Evolutionary conservation across 2,113 vertebrate genomes (phyloP).

Genomic region (Spea bombifrons): DNA sequence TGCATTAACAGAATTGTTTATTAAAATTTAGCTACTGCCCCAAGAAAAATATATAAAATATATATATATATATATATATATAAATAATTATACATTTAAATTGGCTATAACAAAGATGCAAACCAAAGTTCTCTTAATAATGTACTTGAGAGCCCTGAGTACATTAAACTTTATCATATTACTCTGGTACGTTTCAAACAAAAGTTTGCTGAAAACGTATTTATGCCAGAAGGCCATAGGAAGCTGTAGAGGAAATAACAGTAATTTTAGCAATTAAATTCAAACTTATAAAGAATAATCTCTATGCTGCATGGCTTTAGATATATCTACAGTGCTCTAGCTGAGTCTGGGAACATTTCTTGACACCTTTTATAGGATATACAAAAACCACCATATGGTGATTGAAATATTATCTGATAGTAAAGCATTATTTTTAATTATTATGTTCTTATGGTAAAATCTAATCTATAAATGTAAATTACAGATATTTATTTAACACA

Average conservation of each 20-base stretch:
- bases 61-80: conserved; percentile 8
- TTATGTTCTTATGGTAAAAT: neutral
- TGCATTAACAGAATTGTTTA: conserved; percentile 9
- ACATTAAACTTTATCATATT: conserved; percentile 11
- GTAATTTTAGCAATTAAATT: conserved; percentile 13
- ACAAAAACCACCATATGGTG: neutral
- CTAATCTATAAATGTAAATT: neutral
- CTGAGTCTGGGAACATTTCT: neutral
- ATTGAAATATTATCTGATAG: neutral
- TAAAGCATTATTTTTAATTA: too few relatives aligned
- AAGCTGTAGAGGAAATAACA: conserved; percentile 16
- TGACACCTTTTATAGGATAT: neutral
- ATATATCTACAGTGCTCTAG: conserved; percentile 19
- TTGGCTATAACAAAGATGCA: conserved; percentile 15
- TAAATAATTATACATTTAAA: conserved; percentile 11
- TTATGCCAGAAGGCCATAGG: conserved; percentile 3
- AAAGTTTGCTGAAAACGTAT: conserved; percentile 18
- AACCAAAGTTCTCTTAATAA: neutral
- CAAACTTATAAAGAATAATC: conserved; percentile 20
- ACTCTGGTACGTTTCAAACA: neutral
- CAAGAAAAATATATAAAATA: conserved; percentile 20
- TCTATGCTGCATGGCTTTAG: neutral
- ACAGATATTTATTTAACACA: neutral
- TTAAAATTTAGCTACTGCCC: conserved; percentile 20
- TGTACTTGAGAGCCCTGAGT: conserved; percentile 19